Percentiles rank a stretch among this genome's conserved stretches.
phyloP scores from a whole-genome alignment of 2,113 vertebrate species.

The Embiotoca jacksoni region DNA sequence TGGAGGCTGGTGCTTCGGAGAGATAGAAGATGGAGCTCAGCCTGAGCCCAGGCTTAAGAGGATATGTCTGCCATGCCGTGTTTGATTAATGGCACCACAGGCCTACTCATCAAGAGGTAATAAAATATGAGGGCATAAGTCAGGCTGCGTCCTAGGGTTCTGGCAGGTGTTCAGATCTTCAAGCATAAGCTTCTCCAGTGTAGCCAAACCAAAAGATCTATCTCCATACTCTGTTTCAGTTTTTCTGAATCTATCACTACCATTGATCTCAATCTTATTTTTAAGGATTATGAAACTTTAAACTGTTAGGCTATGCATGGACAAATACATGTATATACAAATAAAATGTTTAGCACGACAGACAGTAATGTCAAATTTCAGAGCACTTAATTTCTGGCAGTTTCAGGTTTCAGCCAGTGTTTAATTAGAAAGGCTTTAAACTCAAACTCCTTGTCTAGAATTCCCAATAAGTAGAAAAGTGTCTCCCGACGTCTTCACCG shows the following conservation, averaged over 20 bases:
- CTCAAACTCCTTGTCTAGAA: slow-evolving; percentile 39
- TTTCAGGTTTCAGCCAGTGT: slow-evolving; percentile 3
- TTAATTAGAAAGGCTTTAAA: slow-evolving; percentile 13
- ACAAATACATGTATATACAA: not conserved
- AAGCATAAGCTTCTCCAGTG: slow-evolving; percentile 35
- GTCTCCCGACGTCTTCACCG: slow-evolving; percentile 25
- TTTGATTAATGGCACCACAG: slow-evolving; percentile 78
- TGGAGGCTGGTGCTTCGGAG: slow-evolving; percentile 44
- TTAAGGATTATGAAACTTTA: slow-evolving; percentile 17
- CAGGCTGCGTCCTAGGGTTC: slow-evolving; percentile 54
- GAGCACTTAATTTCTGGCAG: not conserved
- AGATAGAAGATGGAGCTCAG: slow-evolving; percentile 53
- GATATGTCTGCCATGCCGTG: slow-evolving; percentile 59
- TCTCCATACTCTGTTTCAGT: slow-evolving; percentile 1
- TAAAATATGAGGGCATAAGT: slow-evolving; percentile 77
- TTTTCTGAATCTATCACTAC: not conserved
- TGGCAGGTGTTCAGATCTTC: slow-evolving; percentile 64
- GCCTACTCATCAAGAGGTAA: slow-evolving; percentile 75
- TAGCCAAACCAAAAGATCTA: slow-evolving; percentile 35
- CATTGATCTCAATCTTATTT: slow-evolving; percentile 4
- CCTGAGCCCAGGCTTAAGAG: slow-evolving; percentile 60
- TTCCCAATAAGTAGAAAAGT: slow-evolving; percentile 22
- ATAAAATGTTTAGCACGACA: not conserved
- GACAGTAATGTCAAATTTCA: not conserved
- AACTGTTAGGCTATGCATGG: not conserved